Evolutionary conservation across 2,113 vertebrate genomes (phyloP).

Genomic region (Stigmatopora argus): DNA sequence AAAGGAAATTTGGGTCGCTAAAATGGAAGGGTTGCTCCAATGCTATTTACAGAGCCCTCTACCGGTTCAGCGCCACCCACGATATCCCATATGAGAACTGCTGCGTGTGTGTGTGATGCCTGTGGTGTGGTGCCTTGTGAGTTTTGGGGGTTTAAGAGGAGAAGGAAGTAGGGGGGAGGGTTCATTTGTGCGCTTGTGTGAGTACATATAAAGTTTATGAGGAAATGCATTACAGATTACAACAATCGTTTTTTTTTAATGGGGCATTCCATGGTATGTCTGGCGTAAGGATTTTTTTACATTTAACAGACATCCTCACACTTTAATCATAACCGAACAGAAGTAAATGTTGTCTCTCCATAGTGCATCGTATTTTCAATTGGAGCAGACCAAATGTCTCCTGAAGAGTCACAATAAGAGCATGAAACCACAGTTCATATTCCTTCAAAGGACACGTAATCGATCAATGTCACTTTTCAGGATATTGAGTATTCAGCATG

Average conservation of each 20-base stretch:
- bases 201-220: slow-evolving; percentile 32
- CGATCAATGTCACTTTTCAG: slow-evolving; percentile 43
- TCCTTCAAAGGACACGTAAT: slow-evolving; percentile 35
- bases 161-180: not conserved
- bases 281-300: slow-evolving; percentile 21
- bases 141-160: slow-evolving; percentile 18
- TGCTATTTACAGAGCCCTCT: slow-evolving; percentile 73
- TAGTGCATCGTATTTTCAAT: not conserved
- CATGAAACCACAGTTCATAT: slow-evolving; percentile 27
- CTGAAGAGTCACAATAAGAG: slow-evolving; percentile 13
- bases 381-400: not conserved
- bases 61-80: slow-evolving; percentile 75
- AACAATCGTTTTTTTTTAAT: slow-evolving; percentile 8
- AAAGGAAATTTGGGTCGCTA: slow-evolving; percentile 77
- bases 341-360: slow-evolving; percentile 6
- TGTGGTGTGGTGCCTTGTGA: slow-evolving; percentile 37
- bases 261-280: slow-evolving; percentile 22
- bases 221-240: slow-evolving; percentile 27
- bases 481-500: slow-evolving; percentile 27
- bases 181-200: slow-evolving; percentile 30
- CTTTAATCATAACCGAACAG: slow-evolving; percentile 8
- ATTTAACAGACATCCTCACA: not conserved
- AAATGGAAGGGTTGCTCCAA: slow-evolving; percentile 76
- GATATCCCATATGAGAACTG: slow-evolving; percentile 69
- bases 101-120: slow-evolving; percentile 51